Percentiles rank a stretch among this genome's conserved stretches.
These are phyloP conservation scores for Alethe diademata DNA, from an alignment of 2,113 vertebrate genomes.

Conservation along the genomic window DNA sequence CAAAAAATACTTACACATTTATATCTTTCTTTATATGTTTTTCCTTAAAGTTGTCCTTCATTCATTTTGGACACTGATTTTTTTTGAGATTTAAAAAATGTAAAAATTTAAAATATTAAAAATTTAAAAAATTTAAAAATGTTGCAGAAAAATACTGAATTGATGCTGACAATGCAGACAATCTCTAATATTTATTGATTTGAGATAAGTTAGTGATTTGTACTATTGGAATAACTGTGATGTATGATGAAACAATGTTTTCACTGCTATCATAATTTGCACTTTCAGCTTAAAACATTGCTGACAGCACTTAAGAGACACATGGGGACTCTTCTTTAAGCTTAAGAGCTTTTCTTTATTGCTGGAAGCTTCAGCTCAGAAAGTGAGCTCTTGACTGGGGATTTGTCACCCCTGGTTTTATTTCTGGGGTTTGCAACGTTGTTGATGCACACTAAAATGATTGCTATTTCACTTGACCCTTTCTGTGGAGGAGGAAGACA, in stretches of 20 bases:
- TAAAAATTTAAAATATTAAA: too few species aligned
- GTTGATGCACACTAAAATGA: not conserved
- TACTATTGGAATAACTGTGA: not conserved
- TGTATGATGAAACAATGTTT: not conserved
- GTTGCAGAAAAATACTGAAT: not conserved
- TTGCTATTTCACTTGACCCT: not conserved
- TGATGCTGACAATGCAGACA: not conserved
- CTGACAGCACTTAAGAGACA: not conserved
- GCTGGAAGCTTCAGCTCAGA: not conserved
- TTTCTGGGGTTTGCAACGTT: not conserved
- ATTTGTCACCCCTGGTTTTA: not conserved
- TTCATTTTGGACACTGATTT: not conserved
- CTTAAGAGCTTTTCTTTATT: not conserved
- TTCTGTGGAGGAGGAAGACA: not conserved
- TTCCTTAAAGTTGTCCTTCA: not conserved
- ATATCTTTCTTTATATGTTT: not conserved
- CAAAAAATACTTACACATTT: not conserved
- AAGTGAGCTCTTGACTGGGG: not conserved
- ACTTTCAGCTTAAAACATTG: not conserved
- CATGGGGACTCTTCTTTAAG: not conserved
- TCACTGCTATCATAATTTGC: not conserved
- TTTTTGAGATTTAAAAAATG: not conserved
- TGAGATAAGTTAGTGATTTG: not conserved
- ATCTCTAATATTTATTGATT: not conserved
- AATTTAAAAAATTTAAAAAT: too few species aligned